Evolutionary conservation across 2,797 vertebrate genomes (phyloP).

Genomic region (Xiphophorus birchmanni): DNA sequence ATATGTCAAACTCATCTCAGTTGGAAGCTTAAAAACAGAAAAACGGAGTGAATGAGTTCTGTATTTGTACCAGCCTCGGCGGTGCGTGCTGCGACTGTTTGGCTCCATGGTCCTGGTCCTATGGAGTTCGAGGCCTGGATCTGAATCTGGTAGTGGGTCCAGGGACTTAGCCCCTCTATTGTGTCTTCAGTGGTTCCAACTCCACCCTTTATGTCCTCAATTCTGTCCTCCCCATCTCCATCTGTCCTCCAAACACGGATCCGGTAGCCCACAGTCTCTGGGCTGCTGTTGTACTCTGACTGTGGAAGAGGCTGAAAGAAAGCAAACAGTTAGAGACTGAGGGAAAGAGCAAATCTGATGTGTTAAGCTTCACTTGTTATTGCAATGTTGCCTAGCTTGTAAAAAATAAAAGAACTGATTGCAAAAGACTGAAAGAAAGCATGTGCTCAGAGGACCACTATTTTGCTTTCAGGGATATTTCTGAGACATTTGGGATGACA

Average conservation of each 20-base stretch:
- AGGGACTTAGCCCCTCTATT: slow-evolving; percentile 88
- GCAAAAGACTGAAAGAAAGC: not conserved
- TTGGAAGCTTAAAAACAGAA: slow-evolving; percentile 29
- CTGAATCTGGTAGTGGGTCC: slow-evolving; percentile 90
- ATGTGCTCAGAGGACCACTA: not conserved
- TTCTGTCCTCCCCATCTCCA: slow-evolving; percentile 60
- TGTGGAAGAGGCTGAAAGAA: slow-evolving; percentile 85
- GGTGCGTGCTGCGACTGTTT: slow-evolving; percentile 81
- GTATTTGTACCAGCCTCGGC: slow-evolving; percentile 86
- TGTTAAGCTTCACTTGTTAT: not conserved
- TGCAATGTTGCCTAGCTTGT: not conserved
- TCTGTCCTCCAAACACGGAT: slow-evolving; percentile 82
- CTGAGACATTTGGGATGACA: not conserved
- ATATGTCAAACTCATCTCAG: slow-evolving; percentile 19
- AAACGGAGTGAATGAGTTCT: slow-evolving; percentile 27
- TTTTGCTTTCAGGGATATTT: not conserved
- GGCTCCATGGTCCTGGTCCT: slow-evolving; percentile 92
- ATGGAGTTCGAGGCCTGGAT: slow-evolving; percentile 94
- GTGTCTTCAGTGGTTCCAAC: slow-evolving; percentile 76
- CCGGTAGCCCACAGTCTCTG: slow-evolving; percentile 91
- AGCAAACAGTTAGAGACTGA: not conserved
- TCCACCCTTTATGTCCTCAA: slow-evolving; percentile 75
- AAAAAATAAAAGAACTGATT: not conserved
- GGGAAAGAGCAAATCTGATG: not conserved
- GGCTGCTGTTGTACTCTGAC: slow-evolving; percentile 90